Evolutionary conservation across 2,888 invertebrate species (phyloP), one percentile per base, ranked within the genome.

Genomic region (Coelinius sp.): DNA sequence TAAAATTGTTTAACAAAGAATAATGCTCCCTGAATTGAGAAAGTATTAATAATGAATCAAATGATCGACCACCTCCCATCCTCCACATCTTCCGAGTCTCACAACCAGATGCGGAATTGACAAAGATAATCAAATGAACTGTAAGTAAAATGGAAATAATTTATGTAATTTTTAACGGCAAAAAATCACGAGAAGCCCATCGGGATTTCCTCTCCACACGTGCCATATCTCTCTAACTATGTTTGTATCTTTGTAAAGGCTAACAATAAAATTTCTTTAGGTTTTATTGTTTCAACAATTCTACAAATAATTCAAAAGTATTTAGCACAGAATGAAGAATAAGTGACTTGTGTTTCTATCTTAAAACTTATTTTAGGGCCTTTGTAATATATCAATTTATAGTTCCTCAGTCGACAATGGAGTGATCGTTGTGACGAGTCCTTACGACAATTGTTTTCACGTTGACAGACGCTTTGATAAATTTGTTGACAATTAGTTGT

Each of bases 181-280:
- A n/a, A 59, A n/a, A 14, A 59, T 31, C 25, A 63, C 38, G 41
- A 63, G 63, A 63, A 12, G 38, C 63, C 17, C 20, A 31, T 35
- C 24, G n/a, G 5, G 17, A 22, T 62, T 64, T 52, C 64, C 64
- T 64, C 64, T 64, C 46, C 27, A 65, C 69, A 63, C 70, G 70
- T 70, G 66, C 70, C 59, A 70, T 70, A 46, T 66, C 56, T 66
- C 56, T 53, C 27, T 38, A 44, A 27, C 31, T 12, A 27, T 10
- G 44, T 70, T 65, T 66, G 27, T 69, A 69, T 62, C 22, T 62
- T 69, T 69, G 62, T 69, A 69, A 63, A 46, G 44, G 44, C 49
- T 25, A 69, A 44, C 27, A n/a, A 53, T 38, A 53, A 52, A 22
- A 35, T 24, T 22, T 24, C 22, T 12, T 44, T 46, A 12, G 24